Percentiles rank a stretch among this genome's conserved stretches.
Conservation (phyloP, 2,797 vertebrate genomes). For the Octomys mimax region DNA sequence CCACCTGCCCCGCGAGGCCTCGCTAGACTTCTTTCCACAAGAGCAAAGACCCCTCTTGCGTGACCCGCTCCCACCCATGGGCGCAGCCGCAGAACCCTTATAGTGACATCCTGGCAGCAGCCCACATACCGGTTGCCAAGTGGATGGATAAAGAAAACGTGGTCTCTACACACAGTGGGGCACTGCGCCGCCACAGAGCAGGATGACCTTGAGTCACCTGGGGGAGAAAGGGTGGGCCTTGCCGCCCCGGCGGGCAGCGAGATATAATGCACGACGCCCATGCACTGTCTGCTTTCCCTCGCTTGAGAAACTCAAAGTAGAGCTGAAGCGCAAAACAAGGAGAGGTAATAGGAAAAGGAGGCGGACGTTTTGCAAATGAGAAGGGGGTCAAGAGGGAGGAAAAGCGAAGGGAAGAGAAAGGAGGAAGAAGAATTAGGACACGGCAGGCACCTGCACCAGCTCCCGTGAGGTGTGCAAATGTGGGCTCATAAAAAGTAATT, state of each 20-base stretch:
- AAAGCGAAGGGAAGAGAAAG: not conserved
- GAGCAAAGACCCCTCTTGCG: not conserved
- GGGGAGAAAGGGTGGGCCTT: not conserved
- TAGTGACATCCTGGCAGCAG: not conserved
- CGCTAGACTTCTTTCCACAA: not conserved
- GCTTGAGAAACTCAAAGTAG: not conserved
- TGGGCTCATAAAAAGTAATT: not conserved
- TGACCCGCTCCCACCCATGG: not conserved
- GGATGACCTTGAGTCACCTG: not conserved
- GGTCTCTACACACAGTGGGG: not conserved
- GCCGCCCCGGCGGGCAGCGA: not conserved
- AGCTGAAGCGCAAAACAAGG: not conserved
- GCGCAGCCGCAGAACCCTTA: not conserved
- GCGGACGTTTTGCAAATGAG: not conserved
- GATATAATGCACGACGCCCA: not conserved
- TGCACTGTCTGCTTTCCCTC: not conserved
- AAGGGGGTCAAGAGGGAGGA: not conserved
- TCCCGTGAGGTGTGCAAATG: not conserved
- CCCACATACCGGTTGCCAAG: not conserved
- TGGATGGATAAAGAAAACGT: not conserved
- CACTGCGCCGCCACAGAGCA: not conserved
- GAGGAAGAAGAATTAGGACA: not conserved
- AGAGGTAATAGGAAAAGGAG: not conserved
- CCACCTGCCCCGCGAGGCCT: not conserved
- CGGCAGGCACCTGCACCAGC: accelerated